Evolutionary conservation across 1,140 invertebrate species (phyloP).

Genomic region (Drosophila pachea): DNA sequence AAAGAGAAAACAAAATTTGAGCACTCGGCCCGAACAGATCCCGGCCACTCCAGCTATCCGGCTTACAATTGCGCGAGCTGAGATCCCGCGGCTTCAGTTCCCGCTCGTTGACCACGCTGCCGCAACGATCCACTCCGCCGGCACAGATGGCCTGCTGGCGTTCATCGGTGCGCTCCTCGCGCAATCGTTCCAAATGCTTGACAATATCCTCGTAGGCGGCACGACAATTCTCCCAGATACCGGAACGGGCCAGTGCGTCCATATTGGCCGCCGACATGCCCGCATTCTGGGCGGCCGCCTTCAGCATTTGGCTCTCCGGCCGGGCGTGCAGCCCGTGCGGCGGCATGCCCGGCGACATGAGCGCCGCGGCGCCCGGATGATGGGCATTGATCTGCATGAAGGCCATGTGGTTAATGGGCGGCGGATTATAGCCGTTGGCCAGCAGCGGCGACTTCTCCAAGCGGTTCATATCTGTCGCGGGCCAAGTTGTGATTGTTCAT

Average conservation of each 20-base stretch:
- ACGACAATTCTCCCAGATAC: conserved; percentile 95
- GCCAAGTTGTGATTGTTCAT: too few relatives aligned
- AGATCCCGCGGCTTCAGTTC: conserved; percentile 89
- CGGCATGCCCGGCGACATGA: conserved; percentile 92
- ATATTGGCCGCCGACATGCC: conserved; percentile 85
- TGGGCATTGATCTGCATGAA: conserved; percentile 90
- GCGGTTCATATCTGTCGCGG: conserved; percentile 85
- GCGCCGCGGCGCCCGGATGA: conserved; percentile 84
- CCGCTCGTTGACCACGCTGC: conserved; percentile 77
- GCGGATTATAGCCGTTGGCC: conserved; percentile 96
- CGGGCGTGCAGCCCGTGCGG: conserved; percentile 86
- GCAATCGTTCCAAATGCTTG: conserved; percentile 94
- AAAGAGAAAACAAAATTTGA: conserved; percentile 8
- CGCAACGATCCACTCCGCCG: conserved; percentile 79
- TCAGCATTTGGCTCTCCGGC: conserved; percentile 86
- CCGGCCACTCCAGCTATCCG: too few relatives aligned
- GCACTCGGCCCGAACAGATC: too few relatives aligned
- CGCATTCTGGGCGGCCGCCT: conserved; percentile 84
- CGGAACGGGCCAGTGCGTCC: conserved; percentile 92
- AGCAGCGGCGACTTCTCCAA: conserved; percentile 94
- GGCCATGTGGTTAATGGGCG: conserved; percentile 93
- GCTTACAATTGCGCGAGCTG: conserved; percentile 92
- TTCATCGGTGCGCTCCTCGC: conserved; percentile 88
- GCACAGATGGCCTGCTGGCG: conserved; percentile 81
- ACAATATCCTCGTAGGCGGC: conserved; percentile 95